Evolutionary conservation across 2,113 vertebrate genomes (phyloP).

Genomic region (Psittacula cyanocephala): DNA sequence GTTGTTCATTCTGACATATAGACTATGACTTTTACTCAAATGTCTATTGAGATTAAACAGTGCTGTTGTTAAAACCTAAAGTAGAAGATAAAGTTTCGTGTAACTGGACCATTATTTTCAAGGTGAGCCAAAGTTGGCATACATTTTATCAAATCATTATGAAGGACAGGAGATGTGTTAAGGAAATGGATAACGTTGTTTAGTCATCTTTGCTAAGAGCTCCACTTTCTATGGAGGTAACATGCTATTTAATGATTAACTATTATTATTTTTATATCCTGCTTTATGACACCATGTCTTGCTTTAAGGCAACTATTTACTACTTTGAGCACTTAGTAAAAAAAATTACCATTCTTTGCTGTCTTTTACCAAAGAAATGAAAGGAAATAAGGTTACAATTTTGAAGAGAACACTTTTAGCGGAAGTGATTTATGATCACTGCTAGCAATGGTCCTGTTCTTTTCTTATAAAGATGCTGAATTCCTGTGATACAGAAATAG

Average conservation of each 20-base stretch:
- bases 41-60: not conserved
- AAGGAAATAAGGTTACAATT: not conserved
- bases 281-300: conserved; percentile 11
- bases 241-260: conserved; percentile 22
- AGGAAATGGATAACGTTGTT: conserved; percentile 5
- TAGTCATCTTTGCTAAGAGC: conserved; percentile 22
- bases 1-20: not conserved
- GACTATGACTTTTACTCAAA: not conserved
- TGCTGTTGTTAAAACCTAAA: not conserved
- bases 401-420: not conserved
- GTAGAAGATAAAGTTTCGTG: not conserved
- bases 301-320: conserved; percentile 35
- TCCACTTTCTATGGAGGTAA: conserved; percentile 23
- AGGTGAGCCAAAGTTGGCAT: not conserved
- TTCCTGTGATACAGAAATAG: not conserved
- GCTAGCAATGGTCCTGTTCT: not conserved
- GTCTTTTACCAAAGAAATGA: not conserved
- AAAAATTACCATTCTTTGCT: not conserved
- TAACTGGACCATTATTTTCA: not conserved
- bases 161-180: not conserved
- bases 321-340: not conserved
- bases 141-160: not conserved
- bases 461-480: not conserved
- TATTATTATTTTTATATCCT: conserved; percentile 37
- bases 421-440: not conserved